Evolutionary conservation across 2,797 vertebrate species (phyloP).

Genomic region (Macropus fuliginosus): DNA sequence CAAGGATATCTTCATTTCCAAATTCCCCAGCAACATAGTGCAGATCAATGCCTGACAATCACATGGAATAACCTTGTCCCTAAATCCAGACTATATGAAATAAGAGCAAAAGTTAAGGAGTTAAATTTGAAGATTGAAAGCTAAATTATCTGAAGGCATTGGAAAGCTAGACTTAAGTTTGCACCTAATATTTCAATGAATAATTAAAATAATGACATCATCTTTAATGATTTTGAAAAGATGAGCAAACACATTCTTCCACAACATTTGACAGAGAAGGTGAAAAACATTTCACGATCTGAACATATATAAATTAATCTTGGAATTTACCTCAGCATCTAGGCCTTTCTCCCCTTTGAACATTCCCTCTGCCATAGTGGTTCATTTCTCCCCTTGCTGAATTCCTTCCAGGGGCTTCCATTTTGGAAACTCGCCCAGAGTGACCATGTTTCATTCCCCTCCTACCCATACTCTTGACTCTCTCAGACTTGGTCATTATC

Average conservation of each 20-base stretch:
- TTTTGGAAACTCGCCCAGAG: not conserved
- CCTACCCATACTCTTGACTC: not conserved
- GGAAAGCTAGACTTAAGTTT: not conserved
- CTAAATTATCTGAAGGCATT: not conserved
- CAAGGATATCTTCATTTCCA: not conserved
- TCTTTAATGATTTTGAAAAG: not conserved
- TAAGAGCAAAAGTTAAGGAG: not conserved
- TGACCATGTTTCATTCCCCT: not conserved
- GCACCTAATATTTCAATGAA: not conserved
- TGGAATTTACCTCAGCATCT: not conserved
- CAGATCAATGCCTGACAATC: not conserved
- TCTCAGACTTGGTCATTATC: not conserved
- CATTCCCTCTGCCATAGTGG: not conserved
- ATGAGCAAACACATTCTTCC: not conserved
- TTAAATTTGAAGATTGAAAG: not conserved
- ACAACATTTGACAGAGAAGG: not conserved
- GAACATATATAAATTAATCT: not conserved
- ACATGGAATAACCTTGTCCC: not conserved
- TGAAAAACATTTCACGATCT: not conserved
- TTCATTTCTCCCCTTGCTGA: not conserved
- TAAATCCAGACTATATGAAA: not conserved
- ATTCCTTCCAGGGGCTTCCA: not conserved
- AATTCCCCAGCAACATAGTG: not conserved
- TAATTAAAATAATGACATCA: not conserved
- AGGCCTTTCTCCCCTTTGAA: not conserved